Evolutionary conservation across 2,888 invertebrate species (phyloP).

Genomic region (Tinea semifulvella): DNA sequence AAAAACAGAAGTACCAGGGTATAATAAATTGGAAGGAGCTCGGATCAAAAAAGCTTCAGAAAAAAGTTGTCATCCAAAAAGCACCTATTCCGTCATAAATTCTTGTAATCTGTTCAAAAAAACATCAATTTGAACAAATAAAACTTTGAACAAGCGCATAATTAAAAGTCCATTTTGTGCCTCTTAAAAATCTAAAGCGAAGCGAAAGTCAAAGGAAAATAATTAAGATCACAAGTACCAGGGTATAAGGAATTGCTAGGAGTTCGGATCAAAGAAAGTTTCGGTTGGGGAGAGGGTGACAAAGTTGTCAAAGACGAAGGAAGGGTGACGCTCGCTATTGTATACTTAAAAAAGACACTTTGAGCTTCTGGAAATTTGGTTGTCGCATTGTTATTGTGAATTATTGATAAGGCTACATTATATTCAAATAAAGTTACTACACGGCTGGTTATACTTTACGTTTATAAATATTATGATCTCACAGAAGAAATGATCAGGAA

Average conservation of each 20-base stretch:
- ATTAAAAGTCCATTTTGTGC: slow-evolving; percentile 61
- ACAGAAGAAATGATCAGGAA: too few relatives aligned
- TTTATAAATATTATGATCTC: too few relatives aligned
- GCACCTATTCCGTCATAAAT: too few relatives aligned
- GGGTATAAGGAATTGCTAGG: slow-evolving; percentile 53
- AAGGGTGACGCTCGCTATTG: slow-evolving; percentile 4
- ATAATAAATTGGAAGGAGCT: too few relatives aligned
- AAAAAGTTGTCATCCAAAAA: too few relatives aligned
- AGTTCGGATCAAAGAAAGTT: slow-evolving; percentile 42
- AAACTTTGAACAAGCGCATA: slow-evolving; percentile 29
- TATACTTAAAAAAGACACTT: not conserved
- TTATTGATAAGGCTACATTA: too few relatives aligned
- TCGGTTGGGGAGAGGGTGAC: slow-evolving; percentile 9
- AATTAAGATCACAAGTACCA: slow-evolving; percentile 37
- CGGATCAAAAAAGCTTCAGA: too few relatives aligned
- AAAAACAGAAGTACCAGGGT: too few relatives aligned
- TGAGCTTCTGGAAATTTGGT: too few relatives aligned
- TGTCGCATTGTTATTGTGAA: too few relatives aligned
- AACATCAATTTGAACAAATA: slow-evolving; percentile 23
- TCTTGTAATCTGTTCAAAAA: slow-evolving; percentile 32
- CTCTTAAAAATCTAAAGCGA: slow-evolving; percentile 54
- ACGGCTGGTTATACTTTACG: too few relatives aligned
- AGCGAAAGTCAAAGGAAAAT: slow-evolving; percentile 56
- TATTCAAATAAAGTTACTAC: too few relatives aligned
- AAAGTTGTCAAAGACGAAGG: slow-evolving; percentile 1